Base-by-base conservation (phyloP, 2,113 vertebrate genomes). In the Dicentrarchus labrax region DNA sequence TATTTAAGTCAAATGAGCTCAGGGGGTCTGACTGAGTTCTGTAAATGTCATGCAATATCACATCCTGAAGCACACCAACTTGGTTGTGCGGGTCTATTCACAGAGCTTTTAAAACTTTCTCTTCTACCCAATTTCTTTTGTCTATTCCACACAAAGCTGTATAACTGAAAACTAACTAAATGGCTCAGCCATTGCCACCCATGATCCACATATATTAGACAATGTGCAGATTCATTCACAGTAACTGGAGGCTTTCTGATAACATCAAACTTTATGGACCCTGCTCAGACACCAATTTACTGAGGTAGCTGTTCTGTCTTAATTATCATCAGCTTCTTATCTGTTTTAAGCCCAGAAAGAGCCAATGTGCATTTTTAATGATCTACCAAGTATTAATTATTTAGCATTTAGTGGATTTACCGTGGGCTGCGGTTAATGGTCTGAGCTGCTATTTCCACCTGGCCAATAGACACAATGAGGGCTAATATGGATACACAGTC, bases 301-400 rank as follows among this genome's bases (percentile, higher is more conserved):
- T 17, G 45, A 59, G 0, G 17, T 8, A 65, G 16, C 71, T 30
- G 1, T 24, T 84, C 24, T 24, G 65, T 67, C 71, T 65, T 38
- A 75, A 78, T 54, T 72, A 70, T 59, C 71, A 45, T 59, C 30
- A 17, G 47, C 8, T 41, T 47, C 48, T 80, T 56, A 48, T 59
- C 86, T 2, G 2, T 67, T 45, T 70, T 81, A 76, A 69, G 70
- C 62, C 50, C 61, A 62, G 47, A 83, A 78, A 71, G 77, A 75
- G 51, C 24, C 68, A 53, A 74, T 72, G 73, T 86, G 69, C 75
- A 91, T 87, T 90, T 86, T 89, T 91, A 85, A 94, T 92, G 54
- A 75, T 74, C 85, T 51, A 38, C 54, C 68, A 68, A 45, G 48
- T 67, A 87, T 90, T 71, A 72, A 91, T 92, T 88, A 92, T 93